phyloP scores from a whole-genome alignment of 2,113 vertebrate species.

The Silurus asotus region DNA sequence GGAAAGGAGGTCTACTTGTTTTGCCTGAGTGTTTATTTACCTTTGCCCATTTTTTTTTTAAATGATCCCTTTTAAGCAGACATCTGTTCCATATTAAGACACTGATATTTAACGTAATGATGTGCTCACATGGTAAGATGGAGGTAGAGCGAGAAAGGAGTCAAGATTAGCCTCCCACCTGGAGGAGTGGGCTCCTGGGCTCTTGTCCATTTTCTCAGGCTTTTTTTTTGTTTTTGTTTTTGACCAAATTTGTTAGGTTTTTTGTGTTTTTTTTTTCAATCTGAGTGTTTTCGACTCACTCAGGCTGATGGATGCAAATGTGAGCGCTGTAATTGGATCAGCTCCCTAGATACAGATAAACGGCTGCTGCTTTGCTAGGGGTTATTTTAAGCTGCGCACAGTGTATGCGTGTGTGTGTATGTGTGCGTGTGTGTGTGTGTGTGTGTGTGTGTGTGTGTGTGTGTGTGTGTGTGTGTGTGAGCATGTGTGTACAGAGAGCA shows the following conservation, averaged over 20 bases:
- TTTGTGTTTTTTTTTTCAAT: not conserved
- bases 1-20: conserved; percentile 51
- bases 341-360: conserved; percentile 94
- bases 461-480: conserved; percentile 29
- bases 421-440: conserved; percentile 56
- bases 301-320: conserved; percentile 89
- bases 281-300: conserved; percentile 62
- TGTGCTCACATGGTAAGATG: conserved; percentile 57
- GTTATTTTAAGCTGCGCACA: conserved; percentile 85
- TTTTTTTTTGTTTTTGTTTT: conserved; percentile 42
- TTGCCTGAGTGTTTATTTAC: conserved; percentile 75
- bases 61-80: conserved; percentile 76
- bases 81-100: conserved; percentile 78
- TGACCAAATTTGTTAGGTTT: conserved; percentile 49
- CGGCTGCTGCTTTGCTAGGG: conserved; percentile 77
- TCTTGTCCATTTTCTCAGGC: conserved; percentile 48
- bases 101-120: conserved; percentile 74
- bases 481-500: conserved; percentile 61
- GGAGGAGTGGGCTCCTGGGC: conserved; percentile 50
- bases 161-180: conserved; percentile 64
- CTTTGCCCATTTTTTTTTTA: conserved; percentile 70
- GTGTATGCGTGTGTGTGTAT: conserved; percentile 46
- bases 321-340: conserved; percentile 96
- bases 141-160: conserved; percentile 50
- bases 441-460: conserved; percentile 27